Base-by-base conservation (phyloP, 1,140 invertebrate genomes). In the Tribolium madens region DNA sequence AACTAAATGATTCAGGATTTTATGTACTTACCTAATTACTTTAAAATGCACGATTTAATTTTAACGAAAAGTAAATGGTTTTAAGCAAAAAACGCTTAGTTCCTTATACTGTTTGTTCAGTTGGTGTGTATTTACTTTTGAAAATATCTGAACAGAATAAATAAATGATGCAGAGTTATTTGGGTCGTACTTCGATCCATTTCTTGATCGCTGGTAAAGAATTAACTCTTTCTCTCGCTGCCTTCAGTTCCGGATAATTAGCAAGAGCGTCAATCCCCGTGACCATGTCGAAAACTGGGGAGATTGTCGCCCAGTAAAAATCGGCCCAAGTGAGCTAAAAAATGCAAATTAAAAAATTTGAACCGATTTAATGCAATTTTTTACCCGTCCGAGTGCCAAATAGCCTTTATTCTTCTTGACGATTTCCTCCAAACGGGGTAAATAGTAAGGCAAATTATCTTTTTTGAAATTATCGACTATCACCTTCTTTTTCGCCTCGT, bases 291-390 rank as follows among this genome's bases (percentile, higher is more conserved):
- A 15, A 50, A n/a, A 17, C 13, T 9, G 48, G 48, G 4, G n/a
- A n/a, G 5, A 50, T 13, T 1, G 48, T 88, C 18, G 90, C 89
- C 75, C 92, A 90, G 79, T 86, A 86, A 3, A 93, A 76, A 84
- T 93, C 92, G 18, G 90, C 91, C 90, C 90, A 92, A 6, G 90
- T 89, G 2, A 92, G 81, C 89, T 91, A 57, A 85, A 87, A 18
- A 77, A 12, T 57, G 76, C 73, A 72, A 71, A 12, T 72, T 33
- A 26, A 12, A 13, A 57, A 13, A 10, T 2, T 6, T 75, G 14
- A 21, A 64, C 6, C 21, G 10, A 26, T 69, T 50, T 21, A 12
- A 14, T 12, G 21, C 21, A 26, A 60, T 3, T 4, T 71, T 71
- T 60, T 78, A 90, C 87, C 81, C 87, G 87, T 79, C 85, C 83